Base-by-base conservation (phyloP, 1,140 invertebrate species). In the Drosophila serrata region DNA sequence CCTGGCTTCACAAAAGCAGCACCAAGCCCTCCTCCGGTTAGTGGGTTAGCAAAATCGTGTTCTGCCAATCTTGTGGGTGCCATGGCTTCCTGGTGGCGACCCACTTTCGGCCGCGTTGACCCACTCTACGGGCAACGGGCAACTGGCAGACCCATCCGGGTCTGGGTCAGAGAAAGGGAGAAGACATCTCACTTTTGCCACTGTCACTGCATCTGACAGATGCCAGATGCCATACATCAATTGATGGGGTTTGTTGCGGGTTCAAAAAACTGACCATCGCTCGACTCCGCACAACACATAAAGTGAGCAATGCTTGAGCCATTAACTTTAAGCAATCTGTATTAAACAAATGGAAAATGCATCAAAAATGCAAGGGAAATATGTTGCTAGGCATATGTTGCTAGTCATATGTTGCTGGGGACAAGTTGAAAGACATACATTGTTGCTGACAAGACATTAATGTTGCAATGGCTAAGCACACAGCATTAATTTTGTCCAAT, bases 111-210 rank as follows among this genome's bases (percentile, higher is more conserved):
- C 45, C 12, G 13, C 48, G 17, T 12, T 82, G 79, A 82, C 79
- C 80, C 81, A 84, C 79, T 84, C 24, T 17, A 33, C 58, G 60
- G 31, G 48, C 56, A 61, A n/a, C 35, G 12, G 17, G 6, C 17
- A 46, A 35, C 24, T 29, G 46, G 15, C n/a, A 9, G 12, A 49
- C n/a, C n/a, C 31, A 69, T 74, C 65, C 75, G 69, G 79, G 82
- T 87, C 79, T 86, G 82, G 82, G 82, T 87, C 82, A 86, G 82
- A 82, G 82, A 86, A 86, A 86, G 82, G 82, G 79, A 86, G 82
- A 87, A 87, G 79, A 63, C 45, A 65, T 75, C 72, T 56, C 81
- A 85, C 81, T 85, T 85, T 85, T 85, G 63, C 60, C 61, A 68
- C 58, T 75, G 64, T 46, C 74, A 56, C 49, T 8, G 48, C 43